Percentiles rank a stretch among this genome's conserved stretches.
Evolutionary conservation across 1,140 invertebrate genomes (phyloP).

Genomic region (Leptinotarsa texana): DNA sequence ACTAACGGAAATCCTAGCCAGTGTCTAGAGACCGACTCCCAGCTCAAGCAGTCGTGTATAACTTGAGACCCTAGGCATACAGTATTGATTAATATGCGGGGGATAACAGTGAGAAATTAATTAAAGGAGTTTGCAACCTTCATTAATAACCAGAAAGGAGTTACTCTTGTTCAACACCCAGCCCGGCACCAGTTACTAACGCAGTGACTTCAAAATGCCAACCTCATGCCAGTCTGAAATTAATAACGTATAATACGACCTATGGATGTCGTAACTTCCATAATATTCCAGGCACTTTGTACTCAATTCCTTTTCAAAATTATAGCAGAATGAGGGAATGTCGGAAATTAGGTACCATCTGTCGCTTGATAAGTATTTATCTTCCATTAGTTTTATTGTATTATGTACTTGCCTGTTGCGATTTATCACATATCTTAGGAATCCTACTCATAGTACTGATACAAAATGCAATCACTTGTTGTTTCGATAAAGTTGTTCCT

Average conservation of each 20-base stretch:
- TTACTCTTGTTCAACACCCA: slow-evolving; percentile 47
- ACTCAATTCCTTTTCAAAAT: background rate
- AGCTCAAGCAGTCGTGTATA: slow-evolving; percentile 17
- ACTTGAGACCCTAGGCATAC: slow-evolving; percentile 30
- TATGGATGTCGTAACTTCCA: slow-evolving; percentile 23
- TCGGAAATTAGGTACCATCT: background rate
- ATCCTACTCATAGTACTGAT: background rate
- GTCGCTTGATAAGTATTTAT: background rate
- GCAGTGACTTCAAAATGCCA: slow-evolving; percentile 23
- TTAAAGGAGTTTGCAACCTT: slow-evolving; percentile 56
- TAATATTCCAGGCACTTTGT: slow-evolving; percentile 6
- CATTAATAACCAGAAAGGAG: slow-evolving; percentile 55
- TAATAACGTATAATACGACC: slow-evolving; percentile 28
- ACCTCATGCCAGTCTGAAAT: slow-evolving; percentile 22
- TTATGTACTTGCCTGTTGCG: background rate
- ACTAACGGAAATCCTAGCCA: background rate
- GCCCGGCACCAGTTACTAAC: slow-evolving; percentile 31
- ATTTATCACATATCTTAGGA: no score
- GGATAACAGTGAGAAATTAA: slow-evolving; percentile 56
- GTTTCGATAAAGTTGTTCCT: background rate
- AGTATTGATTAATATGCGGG: slow-evolving; percentile 56
- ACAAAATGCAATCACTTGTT: background rate
- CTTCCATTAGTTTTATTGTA: background rate
- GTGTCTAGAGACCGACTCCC: background rate
- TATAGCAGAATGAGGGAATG: no score